These are phyloP conservation scores for Hirtodrosophila duncani DNA, from an alignment of 2,888 invertebrate genomes.

Conservation along the genomic window DNA sequence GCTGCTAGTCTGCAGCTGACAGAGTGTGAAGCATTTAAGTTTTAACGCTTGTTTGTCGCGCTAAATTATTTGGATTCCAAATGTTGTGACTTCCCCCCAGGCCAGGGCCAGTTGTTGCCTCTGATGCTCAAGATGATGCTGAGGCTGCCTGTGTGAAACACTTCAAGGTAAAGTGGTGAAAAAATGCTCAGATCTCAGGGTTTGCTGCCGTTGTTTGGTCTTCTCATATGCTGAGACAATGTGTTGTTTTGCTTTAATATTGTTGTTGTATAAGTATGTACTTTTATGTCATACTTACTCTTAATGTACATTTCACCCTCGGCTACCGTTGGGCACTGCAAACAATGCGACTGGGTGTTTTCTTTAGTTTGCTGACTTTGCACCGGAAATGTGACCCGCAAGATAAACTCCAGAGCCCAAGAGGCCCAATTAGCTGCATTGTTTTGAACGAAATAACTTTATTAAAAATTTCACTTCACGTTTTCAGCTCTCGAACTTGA, in stretches of 20 bases:
- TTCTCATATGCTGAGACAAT: constrained; percentile 39
- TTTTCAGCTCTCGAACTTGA: constrained; percentile 13
- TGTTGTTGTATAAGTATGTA: constrained; percentile 24
- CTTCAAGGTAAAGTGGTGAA: constrained; percentile 34
- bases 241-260: constrained; percentile 23
- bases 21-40: constrained; percentile 18
- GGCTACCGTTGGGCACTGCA: constrained; percentile 61
- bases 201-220: constrained; percentile 10
- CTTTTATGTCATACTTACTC: constrained; percentile 7
- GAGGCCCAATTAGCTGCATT: constrained; percentile 47
- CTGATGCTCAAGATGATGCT: not conserved
- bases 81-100: constrained; percentile 7
- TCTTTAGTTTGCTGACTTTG: constrained; percentile 31
- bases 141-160: constrained; percentile 1
- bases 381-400: constrained; percentile 50
- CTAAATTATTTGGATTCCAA: constrained; percentile 17
- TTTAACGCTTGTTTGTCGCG: constrained; percentile 32
- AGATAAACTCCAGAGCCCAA: constrained; percentile 11
- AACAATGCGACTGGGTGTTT: constrained; percentile 57
- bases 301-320: constrained; percentile 12
- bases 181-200: constrained; percentile 30
- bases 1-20: not conserved
- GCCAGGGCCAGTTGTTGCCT: not conserved
- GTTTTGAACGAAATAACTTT: constrained; percentile 28
- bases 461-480: constrained; percentile 5